Percentiles rank a stretch among this genome's conserved stretches.
These are phyloP conservation scores for Melanerpes aurifrons DNA, from an alignment of 2,113 vertebrate species.

Conservation along the genomic window DNA sequence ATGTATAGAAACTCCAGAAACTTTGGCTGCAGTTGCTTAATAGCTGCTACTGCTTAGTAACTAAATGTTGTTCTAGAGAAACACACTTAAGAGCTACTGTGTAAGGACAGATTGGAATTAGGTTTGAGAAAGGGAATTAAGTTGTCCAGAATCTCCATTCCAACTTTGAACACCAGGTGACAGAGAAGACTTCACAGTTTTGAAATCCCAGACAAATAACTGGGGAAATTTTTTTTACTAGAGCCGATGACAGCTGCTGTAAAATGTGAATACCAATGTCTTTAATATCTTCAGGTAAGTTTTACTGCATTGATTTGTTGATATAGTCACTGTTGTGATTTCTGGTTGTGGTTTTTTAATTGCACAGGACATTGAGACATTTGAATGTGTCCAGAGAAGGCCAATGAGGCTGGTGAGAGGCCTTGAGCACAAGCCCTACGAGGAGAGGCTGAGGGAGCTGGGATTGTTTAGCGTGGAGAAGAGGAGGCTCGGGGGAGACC, in stretches of 20 bases:
- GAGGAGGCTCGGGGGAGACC: too few relatives aligned
- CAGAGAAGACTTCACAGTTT: not conserved
- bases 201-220: not conserved
- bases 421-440: too few relatives aligned
- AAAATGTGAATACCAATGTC: not conserved
- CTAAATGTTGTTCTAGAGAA: not conserved
- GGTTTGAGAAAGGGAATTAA: not conserved
- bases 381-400: too few relatives aligned
- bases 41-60: not conserved
- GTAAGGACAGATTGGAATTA: not conserved
- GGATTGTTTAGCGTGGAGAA: too few relatives aligned
- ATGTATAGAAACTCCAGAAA: not conserved
- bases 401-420: too few relatives aligned
- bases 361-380: not conserved
- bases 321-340: not conserved
- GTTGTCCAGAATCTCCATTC: not conserved
- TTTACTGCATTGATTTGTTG: not conserved
- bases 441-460: too few relatives aligned
- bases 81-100: not conserved
- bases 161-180: not conserved
- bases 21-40: not conserved
- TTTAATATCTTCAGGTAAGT: not conserved
- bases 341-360: not conserved
- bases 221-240: not conserved
- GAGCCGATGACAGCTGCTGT: not conserved